These are phyloP conservation scores for Sarcophaga rosellei DNA, from an alignment of 2,888 invertebrate genomes.

Conservation along the genomic window DNA sequence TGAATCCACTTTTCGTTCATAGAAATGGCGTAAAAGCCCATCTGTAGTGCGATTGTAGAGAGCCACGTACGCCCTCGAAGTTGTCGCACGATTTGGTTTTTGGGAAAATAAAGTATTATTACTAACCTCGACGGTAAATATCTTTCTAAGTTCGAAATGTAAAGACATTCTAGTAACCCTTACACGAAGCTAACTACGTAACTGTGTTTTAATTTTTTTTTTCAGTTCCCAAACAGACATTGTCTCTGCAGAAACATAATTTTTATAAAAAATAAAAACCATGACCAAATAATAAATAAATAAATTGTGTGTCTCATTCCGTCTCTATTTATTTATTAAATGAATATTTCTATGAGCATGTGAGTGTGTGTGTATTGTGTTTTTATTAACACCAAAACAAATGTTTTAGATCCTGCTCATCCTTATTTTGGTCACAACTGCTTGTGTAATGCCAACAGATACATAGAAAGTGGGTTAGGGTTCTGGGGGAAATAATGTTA, in stretches of 20 bases:
- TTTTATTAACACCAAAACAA: constrained; percentile 37
- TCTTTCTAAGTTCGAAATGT: too few relatives aligned
- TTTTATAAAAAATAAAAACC: neutral
- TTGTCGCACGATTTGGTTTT: neutral
- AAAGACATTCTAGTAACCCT: too few relatives aligned
- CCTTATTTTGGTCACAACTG: neutral
- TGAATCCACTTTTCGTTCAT: too few relatives aligned
- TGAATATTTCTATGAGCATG: neutral
- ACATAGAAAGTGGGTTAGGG: neutral
- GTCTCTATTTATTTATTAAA: neutral
- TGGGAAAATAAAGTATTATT: too few relatives aligned
- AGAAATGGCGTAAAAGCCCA: neutral
- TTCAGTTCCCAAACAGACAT: neutral
- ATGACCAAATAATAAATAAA: constrained; percentile 18
- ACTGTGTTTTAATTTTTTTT: neutral
- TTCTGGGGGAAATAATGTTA: constrained; percentile 1
- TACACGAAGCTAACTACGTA: too few relatives aligned
- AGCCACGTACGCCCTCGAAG: neutral
- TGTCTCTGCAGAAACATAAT: neutral
- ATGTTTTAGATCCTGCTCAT: constrained; percentile 10
- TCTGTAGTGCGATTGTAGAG: too few relatives aligned
- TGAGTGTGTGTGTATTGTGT: neutral
- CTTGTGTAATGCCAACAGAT: constrained; percentile 23
- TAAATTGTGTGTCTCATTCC: neutral
- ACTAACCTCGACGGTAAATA: neutral